A percentile compares a stretch with the other conserved stretches of the same genome.
Evolutionary conservation across 2,888 invertebrate species (phyloP).

Genomic region (Athalia circularis): DNA sequence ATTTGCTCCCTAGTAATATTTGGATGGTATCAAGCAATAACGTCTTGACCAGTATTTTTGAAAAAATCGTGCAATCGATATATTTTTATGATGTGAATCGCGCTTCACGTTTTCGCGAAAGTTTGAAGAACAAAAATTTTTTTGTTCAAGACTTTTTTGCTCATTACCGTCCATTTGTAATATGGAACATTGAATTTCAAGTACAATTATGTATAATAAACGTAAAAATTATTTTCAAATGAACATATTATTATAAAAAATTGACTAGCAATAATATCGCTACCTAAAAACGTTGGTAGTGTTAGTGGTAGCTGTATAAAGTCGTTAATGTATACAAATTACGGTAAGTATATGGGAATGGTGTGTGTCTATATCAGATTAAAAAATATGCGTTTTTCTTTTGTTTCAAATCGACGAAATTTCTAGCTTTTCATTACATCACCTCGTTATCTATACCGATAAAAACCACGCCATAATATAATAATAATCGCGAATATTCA

Average conservation of each 20-base stretch:
- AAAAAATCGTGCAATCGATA: too few relatives aligned
- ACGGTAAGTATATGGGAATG: neutral
- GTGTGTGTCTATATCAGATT: neutral
- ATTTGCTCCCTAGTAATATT: too few relatives aligned
- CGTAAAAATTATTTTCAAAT: neutral
- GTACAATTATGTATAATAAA: neutral
- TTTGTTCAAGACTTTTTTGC: too few relatives aligned
- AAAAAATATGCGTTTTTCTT: neutral
- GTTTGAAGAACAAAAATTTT: too few relatives aligned
- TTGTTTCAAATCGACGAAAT: neutral
- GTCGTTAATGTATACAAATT: neutral
- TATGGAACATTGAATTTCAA: too few relatives aligned
- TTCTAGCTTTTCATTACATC: neutral
- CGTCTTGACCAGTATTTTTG: too few relatives aligned
- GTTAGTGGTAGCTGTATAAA: conserved; percentile 17
- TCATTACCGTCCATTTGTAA: too few relatives aligned
- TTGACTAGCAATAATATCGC: neutral
- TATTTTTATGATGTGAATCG: too few relatives aligned
- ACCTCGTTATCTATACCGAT: neutral
- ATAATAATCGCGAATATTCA: neutral
- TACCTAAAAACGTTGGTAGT: conserved; percentile 14
- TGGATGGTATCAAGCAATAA: too few relatives aligned
- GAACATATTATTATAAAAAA: neutral
- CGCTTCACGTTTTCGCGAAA: too few relatives aligned
- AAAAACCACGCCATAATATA: neutral